Evolutionary conservation across 2,113 vertebrate species (phyloP).

Genomic region (Okapia johnstoni): DNA sequence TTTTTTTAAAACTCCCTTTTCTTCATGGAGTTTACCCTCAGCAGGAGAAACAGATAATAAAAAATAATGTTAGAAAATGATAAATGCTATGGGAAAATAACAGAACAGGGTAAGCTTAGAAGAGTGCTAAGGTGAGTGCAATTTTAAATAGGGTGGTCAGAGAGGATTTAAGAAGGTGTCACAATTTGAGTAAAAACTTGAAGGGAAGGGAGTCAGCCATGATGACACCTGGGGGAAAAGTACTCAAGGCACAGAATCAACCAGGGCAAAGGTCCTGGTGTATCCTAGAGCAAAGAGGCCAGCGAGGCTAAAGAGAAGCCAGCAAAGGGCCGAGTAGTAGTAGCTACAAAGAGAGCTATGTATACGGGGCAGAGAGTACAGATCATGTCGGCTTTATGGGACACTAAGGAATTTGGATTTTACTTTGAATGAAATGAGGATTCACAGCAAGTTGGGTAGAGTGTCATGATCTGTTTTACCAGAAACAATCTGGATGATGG

Average conservation of each 20-base stretch:
- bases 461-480: constrained; percentile 2
- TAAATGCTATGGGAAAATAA: not conserved
- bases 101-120: not conserved
- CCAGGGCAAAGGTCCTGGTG: not conserved
- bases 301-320: not conserved
- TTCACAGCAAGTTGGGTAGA: not conserved
- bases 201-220: not conserved
- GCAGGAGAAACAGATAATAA: not conserved
- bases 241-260: not conserved
- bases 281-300: not conserved
- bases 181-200: not conserved
- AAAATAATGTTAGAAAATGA: not conserved
- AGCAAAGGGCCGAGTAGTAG: not conserved
- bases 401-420: constrained; percentile 1
- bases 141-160: not conserved
- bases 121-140: not conserved
- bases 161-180: not conserved
- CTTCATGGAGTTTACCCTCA: not conserved
- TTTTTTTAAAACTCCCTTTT: not conserved
- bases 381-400: not conserved
- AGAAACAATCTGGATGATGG: not conserved
- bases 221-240: not conserved
- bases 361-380: not conserved
- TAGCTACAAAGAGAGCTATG: not conserved
- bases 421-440: not conserved